Percentiles rank a stretch among this genome's conserved stretches.
Evolutionary conservation across 2,888 invertebrate genomes (phyloP).

Genomic region (Leptopterna dolabrata): DNA sequence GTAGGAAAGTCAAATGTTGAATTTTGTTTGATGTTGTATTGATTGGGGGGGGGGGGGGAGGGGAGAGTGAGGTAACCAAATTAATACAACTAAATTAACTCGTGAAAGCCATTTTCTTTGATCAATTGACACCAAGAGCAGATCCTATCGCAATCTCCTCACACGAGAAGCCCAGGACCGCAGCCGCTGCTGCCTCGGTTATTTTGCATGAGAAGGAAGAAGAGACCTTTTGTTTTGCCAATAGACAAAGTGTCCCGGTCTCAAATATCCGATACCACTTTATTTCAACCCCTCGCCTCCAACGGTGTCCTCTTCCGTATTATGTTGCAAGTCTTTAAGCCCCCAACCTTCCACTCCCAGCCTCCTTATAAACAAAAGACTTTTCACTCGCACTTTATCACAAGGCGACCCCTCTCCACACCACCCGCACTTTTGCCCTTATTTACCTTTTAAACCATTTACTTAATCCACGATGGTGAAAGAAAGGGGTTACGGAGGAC

Average conservation of each 20-base stretch:
- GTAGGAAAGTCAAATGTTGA: no score
- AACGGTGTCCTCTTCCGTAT: conserved; percentile 45
- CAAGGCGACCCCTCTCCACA: background rate
- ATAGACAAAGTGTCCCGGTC: conserved; percentile 47
- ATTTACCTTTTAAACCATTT: conserved; percentile 39
- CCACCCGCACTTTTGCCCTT: background rate
- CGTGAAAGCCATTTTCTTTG: no score
- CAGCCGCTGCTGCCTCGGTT: background rate
- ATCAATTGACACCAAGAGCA: no score
- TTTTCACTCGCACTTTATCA: conserved; percentile 39
- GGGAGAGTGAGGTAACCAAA: no score
- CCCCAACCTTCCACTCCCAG: background rate
- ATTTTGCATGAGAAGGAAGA: conserved; percentile 37
- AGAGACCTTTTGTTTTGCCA: conserved; percentile 9
- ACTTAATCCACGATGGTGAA: background rate
- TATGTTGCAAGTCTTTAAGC: conserved; percentile 45
- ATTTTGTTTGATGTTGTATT: no score
- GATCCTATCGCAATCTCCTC: no score
- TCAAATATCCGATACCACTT: conserved; percentile 54
- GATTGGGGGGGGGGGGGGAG: no score
- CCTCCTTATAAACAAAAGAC: conserved; percentile 19
- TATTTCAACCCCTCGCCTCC: conserved; percentile 36
- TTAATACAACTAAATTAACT: no score
- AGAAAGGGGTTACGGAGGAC: background rate
- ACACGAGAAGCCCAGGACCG: background rate